Percentiles rank a stretch among this genome's conserved stretches.
These are phyloP conservation scores for Strix occidentalis DNA, from an alignment of 2,797 vertebrate genomes.

Conservation along the genomic window DNA sequence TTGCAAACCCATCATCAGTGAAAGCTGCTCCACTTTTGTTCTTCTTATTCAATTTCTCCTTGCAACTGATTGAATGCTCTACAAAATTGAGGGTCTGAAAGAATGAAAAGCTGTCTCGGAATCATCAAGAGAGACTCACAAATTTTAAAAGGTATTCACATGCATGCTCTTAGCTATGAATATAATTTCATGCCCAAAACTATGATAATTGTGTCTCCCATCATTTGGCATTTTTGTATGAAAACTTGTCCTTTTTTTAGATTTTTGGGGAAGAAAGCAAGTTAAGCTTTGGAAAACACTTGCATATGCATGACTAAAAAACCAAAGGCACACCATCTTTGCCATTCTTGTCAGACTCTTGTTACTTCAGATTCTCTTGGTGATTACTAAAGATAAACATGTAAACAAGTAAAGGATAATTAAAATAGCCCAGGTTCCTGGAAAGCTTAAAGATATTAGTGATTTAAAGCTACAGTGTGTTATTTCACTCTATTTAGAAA, in stretches of 20 bases:
- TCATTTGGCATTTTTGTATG: not conserved
- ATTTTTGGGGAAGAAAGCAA: not conserved
- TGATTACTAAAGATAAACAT: not conserved
- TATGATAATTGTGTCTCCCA: not conserved
- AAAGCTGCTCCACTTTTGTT: slow-evolving; percentile 97
- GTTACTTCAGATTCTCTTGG: not conserved
- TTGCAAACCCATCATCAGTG: slow-evolving; percentile 98
- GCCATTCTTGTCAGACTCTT: not conserved
- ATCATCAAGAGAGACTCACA: not conserved
- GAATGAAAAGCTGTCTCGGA: not conserved
- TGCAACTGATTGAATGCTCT: slow-evolving; percentile 96
- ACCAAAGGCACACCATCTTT: not conserved
- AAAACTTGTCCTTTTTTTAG: not conserved
- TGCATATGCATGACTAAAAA: not conserved
- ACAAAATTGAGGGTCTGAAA: slow-evolving; percentile 95
- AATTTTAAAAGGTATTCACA: not conserved
- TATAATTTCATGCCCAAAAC: not conserved
- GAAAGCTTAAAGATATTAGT: not conserved
- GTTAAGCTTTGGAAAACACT: not conserved
- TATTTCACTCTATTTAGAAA: not conserved
- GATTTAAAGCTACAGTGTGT: not conserved
- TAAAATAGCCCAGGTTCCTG: not conserved
- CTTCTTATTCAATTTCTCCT: slow-evolving; percentile 98
- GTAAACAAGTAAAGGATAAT: not conserved
- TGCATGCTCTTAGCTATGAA: not conserved